Evolutionary conservation across 1,140 invertebrate species (phyloP).

Genomic region (Zophobas morio): DNA sequence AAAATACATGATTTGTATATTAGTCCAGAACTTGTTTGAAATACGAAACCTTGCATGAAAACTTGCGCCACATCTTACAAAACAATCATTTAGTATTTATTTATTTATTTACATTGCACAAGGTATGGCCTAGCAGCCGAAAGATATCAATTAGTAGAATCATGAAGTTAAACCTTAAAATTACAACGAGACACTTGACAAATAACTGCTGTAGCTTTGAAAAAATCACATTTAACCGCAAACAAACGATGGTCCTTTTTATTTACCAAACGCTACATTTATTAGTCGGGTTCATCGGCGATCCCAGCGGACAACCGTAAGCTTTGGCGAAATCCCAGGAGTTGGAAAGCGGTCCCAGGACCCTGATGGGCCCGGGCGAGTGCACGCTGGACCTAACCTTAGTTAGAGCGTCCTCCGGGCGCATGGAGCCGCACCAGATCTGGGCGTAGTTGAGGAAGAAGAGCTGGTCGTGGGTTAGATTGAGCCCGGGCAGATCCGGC

Average conservation of each 20-base stretch:
- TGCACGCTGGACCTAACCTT: conserved; percentile 96
- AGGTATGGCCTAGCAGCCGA: conserved; percentile 9
- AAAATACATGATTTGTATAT: conserved; percentile 45
- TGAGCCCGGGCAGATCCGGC: conserved; percentile 82
- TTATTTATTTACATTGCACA: conserved; percentile 14
- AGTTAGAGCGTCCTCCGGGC: conserved; percentile 94
- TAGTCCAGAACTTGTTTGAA: conserved; percentile 32
- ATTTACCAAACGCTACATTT: conserved; percentile 95
- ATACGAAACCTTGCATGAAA: conserved; percentile 32
- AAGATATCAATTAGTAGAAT: too few relatives aligned
- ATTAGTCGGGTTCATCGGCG: conserved; percentile 90
- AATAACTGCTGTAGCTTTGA: neutral
- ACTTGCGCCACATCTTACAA: conserved; percentile 17
- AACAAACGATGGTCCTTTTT: neutral
- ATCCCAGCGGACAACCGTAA: conserved; percentile 83
- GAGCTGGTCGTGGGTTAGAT: conserved; percentile 88
- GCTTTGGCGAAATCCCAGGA: conserved; percentile 91
- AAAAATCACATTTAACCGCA: conserved; percentile 25
- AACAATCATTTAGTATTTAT: conserved; percentile 20
- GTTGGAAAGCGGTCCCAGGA: conserved; percentile 93
- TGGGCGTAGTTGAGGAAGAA: conserved; percentile 93
- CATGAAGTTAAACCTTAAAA: conserved; percentile 14
- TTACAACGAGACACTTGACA: conserved; percentile 34
- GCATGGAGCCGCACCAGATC: conserved; percentile 98
- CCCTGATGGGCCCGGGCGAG: conserved; percentile 93